Conservation (phyloP, 2,888 invertebrate genomes). For the Ophion ellenae region DNA sequence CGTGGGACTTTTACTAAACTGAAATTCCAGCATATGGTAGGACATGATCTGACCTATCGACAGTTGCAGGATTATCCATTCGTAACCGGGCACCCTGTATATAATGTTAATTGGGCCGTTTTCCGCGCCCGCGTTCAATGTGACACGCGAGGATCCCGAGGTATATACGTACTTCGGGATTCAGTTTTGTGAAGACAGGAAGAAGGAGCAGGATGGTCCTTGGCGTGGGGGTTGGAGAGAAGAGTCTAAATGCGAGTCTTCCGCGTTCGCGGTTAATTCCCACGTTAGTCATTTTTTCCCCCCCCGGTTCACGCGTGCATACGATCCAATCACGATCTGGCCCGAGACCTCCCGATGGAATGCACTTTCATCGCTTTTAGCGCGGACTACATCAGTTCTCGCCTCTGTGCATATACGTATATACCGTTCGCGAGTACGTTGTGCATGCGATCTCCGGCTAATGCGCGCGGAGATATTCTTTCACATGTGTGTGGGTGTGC, state of each 20-base stretch:
- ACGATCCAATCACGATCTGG: constrained; percentile 59
- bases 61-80: too few relatives aligned
- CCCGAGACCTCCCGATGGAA: constrained; percentile 63
- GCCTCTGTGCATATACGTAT: background rate
- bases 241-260: constrained; percentile 23
- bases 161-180: background rate
- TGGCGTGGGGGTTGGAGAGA: background rate
- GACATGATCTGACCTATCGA: too few relatives aligned
- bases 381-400: constrained; percentile 25
- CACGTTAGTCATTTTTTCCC: constrained; percentile 55
- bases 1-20: too few relatives aligned
- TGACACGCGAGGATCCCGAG: background rate
- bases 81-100: background rate
- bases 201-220: background rate
- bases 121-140: background rate
- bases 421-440: constrained; percentile 8
- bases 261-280: constrained; percentile 58
- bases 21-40: too few relatives aligned
- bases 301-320: constrained; percentile 34
- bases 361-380: constrained; percentile 60
- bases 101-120: constrained; percentile 2
- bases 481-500: background rate
- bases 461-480: constrained; percentile 22
- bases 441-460: constrained; percentile 3
- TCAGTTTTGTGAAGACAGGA: too few relatives aligned